Percentiles rank a stretch among this genome's conserved stretches.
phyloP scores from a whole-genome alignment of 37 sponge, comb jelly and placozoan genomes.

The Amphimedon queenslandica region DNA sequence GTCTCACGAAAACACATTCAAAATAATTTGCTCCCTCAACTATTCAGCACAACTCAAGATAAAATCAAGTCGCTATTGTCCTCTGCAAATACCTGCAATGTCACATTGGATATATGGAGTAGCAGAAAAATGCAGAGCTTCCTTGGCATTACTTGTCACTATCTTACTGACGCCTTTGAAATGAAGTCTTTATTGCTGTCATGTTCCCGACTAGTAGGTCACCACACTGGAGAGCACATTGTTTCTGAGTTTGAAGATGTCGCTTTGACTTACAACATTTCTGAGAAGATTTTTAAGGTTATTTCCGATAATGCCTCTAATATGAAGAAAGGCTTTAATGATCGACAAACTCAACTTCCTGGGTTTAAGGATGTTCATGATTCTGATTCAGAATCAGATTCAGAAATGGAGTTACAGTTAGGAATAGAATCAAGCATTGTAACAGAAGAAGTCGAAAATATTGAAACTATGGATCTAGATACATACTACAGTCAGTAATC shows the following conservation, averaged over 20 bases:
- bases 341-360: neutral
- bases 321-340: too few species aligned
- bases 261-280: neutral
- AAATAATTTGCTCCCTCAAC: neutral
- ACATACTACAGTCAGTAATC: too few species aligned
- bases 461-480: too few species aligned
- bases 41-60: too few species aligned
- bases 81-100: neutral
- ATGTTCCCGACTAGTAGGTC: neutral
- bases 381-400: neutral
- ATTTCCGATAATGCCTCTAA: slow-evolving; percentile 17
- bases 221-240: slow-evolving; percentile 4
- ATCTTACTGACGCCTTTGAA: neutral
- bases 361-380: neutral
- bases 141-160: slow-evolving; percentile 1
- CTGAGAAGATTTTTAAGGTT: slow-evolving; percentile 8
- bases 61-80: neutral
- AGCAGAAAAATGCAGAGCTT: slow-evolving; percentile 1
- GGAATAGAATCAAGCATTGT: too few species aligned
- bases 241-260: slow-evolving; percentile 2
- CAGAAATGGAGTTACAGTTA: too few species aligned
- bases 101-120: slow-evolving; percentile 8
- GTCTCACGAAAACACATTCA: neutral
- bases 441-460: too few species aligned
- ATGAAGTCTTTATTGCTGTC: neutral